Conservation (phyloP, 92 coral and sea anemone genomes). For the Bergia sp. region DNA sequence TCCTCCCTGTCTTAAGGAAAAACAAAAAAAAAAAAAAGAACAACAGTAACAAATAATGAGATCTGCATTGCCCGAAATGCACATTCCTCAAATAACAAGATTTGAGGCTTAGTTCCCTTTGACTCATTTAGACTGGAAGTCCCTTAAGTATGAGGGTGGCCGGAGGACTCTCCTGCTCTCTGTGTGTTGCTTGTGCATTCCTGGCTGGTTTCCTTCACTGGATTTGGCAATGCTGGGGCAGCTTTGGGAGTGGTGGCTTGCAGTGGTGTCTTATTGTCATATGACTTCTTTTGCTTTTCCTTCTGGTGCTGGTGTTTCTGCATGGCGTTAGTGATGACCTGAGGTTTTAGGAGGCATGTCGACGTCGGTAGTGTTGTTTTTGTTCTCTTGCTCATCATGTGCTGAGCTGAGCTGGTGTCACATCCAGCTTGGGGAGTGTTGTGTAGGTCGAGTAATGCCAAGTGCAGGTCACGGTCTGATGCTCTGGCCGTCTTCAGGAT, state of each 20-base stretch:
- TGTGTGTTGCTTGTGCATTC: not conserved
- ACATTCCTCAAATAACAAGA: too few relatives aligned
- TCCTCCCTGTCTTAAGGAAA: too few relatives aligned
- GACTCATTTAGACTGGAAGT: too few relatives aligned
- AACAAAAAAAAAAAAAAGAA: too few relatives aligned
- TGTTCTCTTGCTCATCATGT: conserved; percentile 48
- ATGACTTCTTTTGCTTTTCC: not conserved
- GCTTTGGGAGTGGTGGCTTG: too few relatives aligned
- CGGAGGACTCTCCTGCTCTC: not conserved
- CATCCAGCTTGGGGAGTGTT: conserved; percentile 55
- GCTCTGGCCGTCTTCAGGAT: conserved; percentile 38
- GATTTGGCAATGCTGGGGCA: too few relatives aligned
- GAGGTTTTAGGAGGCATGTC: not conserved
- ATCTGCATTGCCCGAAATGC: too few relatives aligned
- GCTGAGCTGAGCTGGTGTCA: conserved; percentile 45
- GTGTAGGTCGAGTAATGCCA: not conserved
- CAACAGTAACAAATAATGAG: too few relatives aligned
- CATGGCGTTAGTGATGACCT: not conserved
- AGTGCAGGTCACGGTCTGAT: not conserved
- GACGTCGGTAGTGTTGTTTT: conserved; percentile 23
- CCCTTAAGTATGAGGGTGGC: too few relatives aligned
- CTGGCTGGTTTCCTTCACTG: too few relatives aligned
- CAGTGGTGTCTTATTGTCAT: not conserved
- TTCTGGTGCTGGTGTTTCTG: not conserved
- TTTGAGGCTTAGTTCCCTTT: too few relatives aligned